Conservation (phyloP, 2,888 invertebrate species). For the Syrphus vitripennis region DNA sequence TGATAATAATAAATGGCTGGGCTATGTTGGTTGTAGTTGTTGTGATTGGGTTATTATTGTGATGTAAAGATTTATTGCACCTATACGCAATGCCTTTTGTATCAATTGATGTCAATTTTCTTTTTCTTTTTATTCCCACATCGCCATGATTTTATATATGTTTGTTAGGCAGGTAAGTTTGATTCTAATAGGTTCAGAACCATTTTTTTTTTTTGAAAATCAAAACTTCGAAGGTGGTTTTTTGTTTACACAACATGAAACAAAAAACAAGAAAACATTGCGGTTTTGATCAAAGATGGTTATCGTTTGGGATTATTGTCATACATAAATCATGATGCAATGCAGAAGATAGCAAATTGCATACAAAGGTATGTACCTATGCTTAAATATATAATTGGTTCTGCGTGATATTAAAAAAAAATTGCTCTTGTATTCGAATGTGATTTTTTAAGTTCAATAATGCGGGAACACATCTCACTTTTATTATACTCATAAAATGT, state of each 20-base stretch:
- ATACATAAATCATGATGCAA: not conserved
- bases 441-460: too few species aligned
- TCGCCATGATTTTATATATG: not conserved
- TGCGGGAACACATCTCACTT: too few species aligned
- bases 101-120: slow-evolving; percentile 52
- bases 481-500: too few species aligned
- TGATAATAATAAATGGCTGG: slow-evolving; percentile 46
- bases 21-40: slow-evolving; percentile 8
- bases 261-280: not conserved
- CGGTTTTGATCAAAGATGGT: slow-evolving; percentile 14
- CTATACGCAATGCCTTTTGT: slow-evolving; percentile 18
- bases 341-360: not conserved
- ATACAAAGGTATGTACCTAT: not conserved
- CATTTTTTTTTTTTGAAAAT: slow-evolving; percentile 37
- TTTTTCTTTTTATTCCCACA: slow-evolving; percentile 1
- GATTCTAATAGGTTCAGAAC: slow-evolving; percentile 11
- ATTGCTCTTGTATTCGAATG: too few species aligned
- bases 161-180: not conserved
- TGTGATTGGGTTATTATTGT: slow-evolving; percentile 42
- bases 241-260: not conserved
- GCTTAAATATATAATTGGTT: not conserved
- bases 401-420: too few species aligned
- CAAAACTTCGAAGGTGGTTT: slow-evolving; percentile 17
- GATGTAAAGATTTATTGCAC: slow-evolving; percentile 57
- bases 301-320: not conserved